Evolutionary conservation across 2,888 invertebrate species (phyloP).

Genomic region (Blastobasis lacticolella): DNA sequence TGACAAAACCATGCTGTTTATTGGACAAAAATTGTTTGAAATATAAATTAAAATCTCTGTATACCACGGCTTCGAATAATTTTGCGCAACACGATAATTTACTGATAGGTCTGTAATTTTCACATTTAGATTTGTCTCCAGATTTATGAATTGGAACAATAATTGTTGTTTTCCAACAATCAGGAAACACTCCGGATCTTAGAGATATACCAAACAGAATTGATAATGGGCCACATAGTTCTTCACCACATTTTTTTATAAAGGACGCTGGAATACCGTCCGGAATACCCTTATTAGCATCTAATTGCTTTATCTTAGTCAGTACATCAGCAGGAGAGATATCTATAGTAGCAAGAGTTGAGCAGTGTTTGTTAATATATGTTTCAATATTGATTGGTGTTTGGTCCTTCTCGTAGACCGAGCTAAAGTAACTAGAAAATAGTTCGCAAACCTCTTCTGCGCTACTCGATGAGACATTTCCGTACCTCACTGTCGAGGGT

Average conservation of each 20-base stretch:
- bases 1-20: slow-evolving; percentile 1
- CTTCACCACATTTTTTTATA: background rate
- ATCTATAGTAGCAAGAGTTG: no score
- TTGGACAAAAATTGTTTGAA: no score
- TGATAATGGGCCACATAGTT: background rate
- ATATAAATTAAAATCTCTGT: no score
- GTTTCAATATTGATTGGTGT: slow-evolving; percentile 16
- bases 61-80: no score
- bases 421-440: slow-evolving; percentile 10
- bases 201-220: no score
- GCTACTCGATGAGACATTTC: background rate
- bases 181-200: no score
- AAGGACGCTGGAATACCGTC: background rate
- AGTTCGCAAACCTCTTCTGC: slow-evolving; percentile 4
- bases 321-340: no score
- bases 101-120: slow-evolving; percentile 1
- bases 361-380: no score
- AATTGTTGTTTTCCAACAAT: background rate
- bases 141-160: background rate
- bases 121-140: background rate
- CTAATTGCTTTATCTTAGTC: background rate
- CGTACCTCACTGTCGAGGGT: background rate
- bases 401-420: slow-evolving; percentile 14
- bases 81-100: background rate
- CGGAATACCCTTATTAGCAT: background rate